phyloP scores from a whole-genome alignment of 2,113 vertebrate genomes.

The Poicephalus gulielmi region DNA sequence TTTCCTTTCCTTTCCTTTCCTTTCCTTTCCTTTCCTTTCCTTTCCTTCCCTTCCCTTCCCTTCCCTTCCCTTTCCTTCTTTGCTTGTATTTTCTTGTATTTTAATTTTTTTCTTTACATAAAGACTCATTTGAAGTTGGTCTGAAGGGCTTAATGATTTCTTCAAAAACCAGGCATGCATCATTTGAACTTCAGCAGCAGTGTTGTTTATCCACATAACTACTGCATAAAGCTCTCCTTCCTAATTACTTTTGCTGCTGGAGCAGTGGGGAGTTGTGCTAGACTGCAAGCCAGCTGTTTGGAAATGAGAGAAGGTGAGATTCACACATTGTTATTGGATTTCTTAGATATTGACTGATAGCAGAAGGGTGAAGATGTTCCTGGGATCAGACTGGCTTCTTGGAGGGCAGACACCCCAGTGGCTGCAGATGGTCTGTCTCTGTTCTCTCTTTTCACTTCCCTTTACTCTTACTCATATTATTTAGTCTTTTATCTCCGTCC shows the following conservation, averaged over 20 bases:
- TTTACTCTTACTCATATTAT: background rate
- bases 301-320: conserved; percentile 22
- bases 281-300: background rate
- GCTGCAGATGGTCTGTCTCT: background rate
- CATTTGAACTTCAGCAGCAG: background rate
- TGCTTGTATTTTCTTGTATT: too few relatives aligned
- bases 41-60: too few relatives aligned
- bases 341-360: background rate
- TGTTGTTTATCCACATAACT: background rate
- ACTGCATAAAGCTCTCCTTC: background rate
- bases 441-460: background rate
- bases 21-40: too few relatives aligned
- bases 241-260: background rate
- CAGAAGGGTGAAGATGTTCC: background rate
- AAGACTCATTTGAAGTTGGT: background rate
- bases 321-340: conserved; percentile 6
- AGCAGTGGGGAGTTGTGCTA: background rate
- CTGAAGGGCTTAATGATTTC: background rate
- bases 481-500: background rate
- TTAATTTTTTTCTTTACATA: background rate
- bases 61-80: too few relatives aligned
- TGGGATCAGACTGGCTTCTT: background rate
- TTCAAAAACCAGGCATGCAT: background rate
- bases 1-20: too few relatives aligned
- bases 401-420: background rate